Evolutionary conservation across 2,888 invertebrate genomes (phyloP), one percentile per base, ranked within the genome.

Genomic region (Agrochola circellaris): DNA sequence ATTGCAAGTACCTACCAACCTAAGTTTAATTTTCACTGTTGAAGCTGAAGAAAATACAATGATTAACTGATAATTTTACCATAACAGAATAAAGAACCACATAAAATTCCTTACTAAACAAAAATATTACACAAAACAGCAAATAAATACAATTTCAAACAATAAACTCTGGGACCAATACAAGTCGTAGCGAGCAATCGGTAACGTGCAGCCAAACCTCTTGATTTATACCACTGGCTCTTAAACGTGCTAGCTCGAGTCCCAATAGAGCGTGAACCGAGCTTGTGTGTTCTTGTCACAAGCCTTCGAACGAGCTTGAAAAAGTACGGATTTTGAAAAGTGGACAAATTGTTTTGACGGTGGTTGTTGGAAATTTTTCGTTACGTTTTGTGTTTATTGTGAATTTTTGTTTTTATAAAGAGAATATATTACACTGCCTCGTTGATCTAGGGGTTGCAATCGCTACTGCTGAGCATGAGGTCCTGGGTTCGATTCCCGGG

Each of bases 191-290:
- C 69, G 62, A 78, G 75, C 77, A 82, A 73, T 81, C 64, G 76
- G 67, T 45, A 81, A 48, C 73, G 65, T 71, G 80, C 75, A 76
- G 79, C 34, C 68, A 80, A 80, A 81, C 77, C 87, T 72, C 82
- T 84, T 85, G 81, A 87, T 82, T 87, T 82, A 88, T 85, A 85
- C 81, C 81, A 34, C 77, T 78, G 82, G 76, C 71, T 70, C 75
- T 64, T 81, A 82, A 86, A 82, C 64, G 81, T 75, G 83, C 82
- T 82, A 77, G 75, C 80, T 85, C 79, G 62, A 80, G 62, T 84
- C 83, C 82, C 89, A 85, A 83, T 85, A 77, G 82, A 88, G 85
- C 88, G 72, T 81, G 74, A 82, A 79, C 70, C 56, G 20, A 73
- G 68, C 76, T 48, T 48, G 66, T 77, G 66, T 88, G 87, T 82